Base-by-base conservation (phyloP, 2,888 invertebrate species). In the Lordiphosa fenestrarum region DNA sequence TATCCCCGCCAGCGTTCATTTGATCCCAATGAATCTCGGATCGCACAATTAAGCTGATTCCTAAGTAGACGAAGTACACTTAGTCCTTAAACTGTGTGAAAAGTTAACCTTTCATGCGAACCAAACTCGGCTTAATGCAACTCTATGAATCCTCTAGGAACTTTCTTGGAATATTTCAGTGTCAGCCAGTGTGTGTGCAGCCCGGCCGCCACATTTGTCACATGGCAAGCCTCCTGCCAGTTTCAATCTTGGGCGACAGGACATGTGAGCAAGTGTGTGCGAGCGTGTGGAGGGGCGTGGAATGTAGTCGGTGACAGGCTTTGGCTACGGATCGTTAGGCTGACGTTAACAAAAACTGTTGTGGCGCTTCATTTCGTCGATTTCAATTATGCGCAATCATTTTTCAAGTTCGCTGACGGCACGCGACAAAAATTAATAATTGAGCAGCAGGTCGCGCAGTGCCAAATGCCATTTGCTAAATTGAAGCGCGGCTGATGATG, bases 391-490 rank as follows among this genome's bases (percentile, higher is more conserved):
- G 84, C 73, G 76, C 71, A 73, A 77, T 80, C 84, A 77, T 77
- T 77, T 77, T 83, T 77, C 84, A 77, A 83, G 77, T 82, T 82
- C 78, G 49, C 63, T 53, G 56, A 41, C 57, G 75, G 85, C 83
- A 80, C 80, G 80, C 80, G 83, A 84, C 83, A 74, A 75, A 80
- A 80, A 80, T 80, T 80, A 83, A 83, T 80, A 80, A 80, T 78
- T 84, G 75, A 83, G 59, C 66, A 30, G 66, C 47, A 51, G 59
- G 42, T 46, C 57, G 35, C 1, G 21, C 54, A 37, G 12, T 7
- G 62, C 42, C 47, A 44, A 60, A 15, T 71, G 73, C 68, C 82
- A 77, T 77, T 77, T 77, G 82, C 80, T 68, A 77, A 82, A 77
- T 77, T 74, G 82, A 78, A 82, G 68, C 47, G 60, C 21, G 53